phyloP scores from a whole-genome alignment of 2,888 invertebrate genomes.

The Perizoma affinitatum region DNA sequence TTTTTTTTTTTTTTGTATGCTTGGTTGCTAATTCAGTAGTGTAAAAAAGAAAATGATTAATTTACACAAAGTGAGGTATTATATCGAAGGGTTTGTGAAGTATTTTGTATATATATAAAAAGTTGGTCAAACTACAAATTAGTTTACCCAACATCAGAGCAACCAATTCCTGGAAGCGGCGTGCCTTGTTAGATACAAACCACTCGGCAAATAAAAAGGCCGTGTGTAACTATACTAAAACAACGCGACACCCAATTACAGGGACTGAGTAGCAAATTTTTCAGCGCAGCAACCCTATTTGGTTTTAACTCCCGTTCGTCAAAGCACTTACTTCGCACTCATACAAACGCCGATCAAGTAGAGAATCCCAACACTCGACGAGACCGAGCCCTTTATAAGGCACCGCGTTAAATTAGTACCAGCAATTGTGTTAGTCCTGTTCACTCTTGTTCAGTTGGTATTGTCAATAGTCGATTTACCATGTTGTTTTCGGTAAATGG shows the following conservation, averaged over 20 bases:
- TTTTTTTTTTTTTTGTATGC: no score
- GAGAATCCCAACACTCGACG: conserved; percentile 73
- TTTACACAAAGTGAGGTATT: no score
- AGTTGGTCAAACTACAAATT: no score
- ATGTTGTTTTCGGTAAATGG: conserved; percentile 52
- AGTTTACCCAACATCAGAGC: no score
- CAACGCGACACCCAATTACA: conserved; percentile 79
- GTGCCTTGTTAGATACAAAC: background rate
- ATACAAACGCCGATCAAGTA: conserved; percentile 83
- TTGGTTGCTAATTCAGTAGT: no score
- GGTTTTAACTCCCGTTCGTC: conserved; percentile 72
- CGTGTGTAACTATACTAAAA: conserved; percentile 46
- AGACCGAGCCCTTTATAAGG: conserved; percentile 68
- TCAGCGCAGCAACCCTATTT: conserved; percentile 78
- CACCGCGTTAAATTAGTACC: conserved; percentile 80
- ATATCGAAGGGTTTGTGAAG: no score
- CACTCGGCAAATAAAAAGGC: conserved; percentile 3
- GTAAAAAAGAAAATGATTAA: no score
- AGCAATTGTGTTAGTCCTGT: conserved; percentile 73
- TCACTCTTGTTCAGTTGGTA: conserved; percentile 56
- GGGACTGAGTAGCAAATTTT: conserved; percentile 81
- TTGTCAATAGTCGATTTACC: conserved; percentile 72
- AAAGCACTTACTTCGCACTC: conserved; percentile 69
- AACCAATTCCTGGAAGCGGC: no score
- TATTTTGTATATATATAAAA: no score